Percentiles rank a stretch among this genome's conserved stretches.
Conservation (phyloP, 2,888 invertebrate species). For the Salticus scenicus region DNA sequence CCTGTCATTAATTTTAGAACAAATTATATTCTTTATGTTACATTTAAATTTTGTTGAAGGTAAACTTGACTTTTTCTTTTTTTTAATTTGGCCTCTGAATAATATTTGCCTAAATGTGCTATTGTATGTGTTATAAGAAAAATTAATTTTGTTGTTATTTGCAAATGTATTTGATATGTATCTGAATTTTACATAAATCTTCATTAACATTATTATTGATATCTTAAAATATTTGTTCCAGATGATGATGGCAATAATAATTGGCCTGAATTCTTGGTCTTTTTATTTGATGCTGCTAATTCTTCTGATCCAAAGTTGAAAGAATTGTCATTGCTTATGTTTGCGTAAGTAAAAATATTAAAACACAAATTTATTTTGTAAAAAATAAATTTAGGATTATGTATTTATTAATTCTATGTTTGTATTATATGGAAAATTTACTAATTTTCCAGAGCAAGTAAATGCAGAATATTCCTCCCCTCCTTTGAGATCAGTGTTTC, state of each 20-base stretch:
- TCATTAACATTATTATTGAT: background rate
- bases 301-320: slow-evolving; percentile 88
- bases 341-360: slow-evolving; percentile 87
- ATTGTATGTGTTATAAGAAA: too few species aligned
- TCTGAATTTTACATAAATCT: too few species aligned
- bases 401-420: background rate
- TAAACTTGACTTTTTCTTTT: background rate
- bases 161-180: too few species aligned
- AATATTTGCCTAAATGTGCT: background rate
- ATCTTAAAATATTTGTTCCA: slow-evolving; percentile 19
- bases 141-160: too few species aligned
- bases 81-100: background rate
- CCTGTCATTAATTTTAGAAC: too few species aligned
- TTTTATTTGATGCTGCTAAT: slow-evolving; percentile 95
- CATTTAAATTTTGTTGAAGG: background rate
- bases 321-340: slow-evolving; percentile 95
- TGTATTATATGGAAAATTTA: background rate
- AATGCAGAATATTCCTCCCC: too few species aligned
- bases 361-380: too few species aligned
- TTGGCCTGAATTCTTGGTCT: slow-evolving; percentile 95
- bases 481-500: too few species aligned
- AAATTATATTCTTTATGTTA: too few species aligned
- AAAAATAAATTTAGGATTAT: background rate
- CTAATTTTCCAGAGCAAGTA: too few species aligned
- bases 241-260: slow-evolving; percentile 83